Conservation (phyloP, 2,113 vertebrate species). For the Brevimyrus niger region DNA sequence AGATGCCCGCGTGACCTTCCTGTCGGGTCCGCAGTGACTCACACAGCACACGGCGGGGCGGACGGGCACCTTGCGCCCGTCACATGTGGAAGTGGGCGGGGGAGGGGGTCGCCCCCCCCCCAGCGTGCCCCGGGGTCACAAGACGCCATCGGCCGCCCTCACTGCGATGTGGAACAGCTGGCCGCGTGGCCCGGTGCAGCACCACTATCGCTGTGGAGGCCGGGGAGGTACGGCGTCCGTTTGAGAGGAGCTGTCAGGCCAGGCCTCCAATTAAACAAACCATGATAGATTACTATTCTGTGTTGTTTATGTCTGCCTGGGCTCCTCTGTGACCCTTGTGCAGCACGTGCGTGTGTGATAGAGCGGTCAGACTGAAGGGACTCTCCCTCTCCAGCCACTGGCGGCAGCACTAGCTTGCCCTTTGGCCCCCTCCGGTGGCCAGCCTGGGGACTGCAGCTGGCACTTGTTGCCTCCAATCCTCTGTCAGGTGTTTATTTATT, state of each 20-base stretch:
- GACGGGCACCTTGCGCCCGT: not conserved
- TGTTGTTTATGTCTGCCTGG: slow-evolving; percentile 6
- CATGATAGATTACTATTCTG: slow-evolving; percentile 8
- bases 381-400: slow-evolving; percentile 3
- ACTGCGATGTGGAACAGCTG: not conserved
- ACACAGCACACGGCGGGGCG: not conserved
- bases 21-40: not conserved
- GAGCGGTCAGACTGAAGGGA: slow-evolving; percentile 37
- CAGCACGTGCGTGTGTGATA: slow-evolving; percentile 33
- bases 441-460: slow-evolving; percentile 13
- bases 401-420: slow-evolving; percentile 39
- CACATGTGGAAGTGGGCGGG: not conserved
- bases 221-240: not conserved
- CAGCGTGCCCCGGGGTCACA: not conserved
- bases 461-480: slow-evolving; percentile 58
- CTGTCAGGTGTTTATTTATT: slow-evolving; percentile 49
- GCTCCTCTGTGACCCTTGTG: slow-evolving; percentile 17
- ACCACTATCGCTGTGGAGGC: not conserved
- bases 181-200: not conserved
- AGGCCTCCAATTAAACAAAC: slow-evolving; percentile 7
- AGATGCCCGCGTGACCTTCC: not conserved
- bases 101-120: not conserved
- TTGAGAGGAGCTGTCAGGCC: slow-evolving; percentile 1
- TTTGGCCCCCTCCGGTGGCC: slow-evolving; percentile 54
- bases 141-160: not conserved